Evolutionary conservation across 2,888 invertebrate genomes (phyloP).

Genomic region (Sisyra terminalis): DNA sequence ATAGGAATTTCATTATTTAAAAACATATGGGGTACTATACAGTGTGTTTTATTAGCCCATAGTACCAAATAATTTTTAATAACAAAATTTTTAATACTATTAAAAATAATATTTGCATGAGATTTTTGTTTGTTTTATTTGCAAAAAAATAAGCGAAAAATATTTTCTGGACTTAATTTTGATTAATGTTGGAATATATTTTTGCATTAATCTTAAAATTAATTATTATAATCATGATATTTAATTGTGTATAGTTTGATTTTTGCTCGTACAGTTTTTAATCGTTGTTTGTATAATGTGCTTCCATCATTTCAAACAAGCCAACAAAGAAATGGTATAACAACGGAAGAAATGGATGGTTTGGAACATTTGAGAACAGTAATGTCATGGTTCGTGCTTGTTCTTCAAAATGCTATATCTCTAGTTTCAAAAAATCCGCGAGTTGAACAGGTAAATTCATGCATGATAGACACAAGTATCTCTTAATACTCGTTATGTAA

Average conservation of each 20-base stretch:
- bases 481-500: not conserved
- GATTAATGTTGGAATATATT: not conserved
- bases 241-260: not conserved
- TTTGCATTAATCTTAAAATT: not conserved
- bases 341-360: conserved; percentile 13
- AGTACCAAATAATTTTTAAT: not conserved
- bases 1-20: no score
- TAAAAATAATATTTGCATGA: no score
- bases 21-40: not conserved
- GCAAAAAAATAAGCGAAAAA: no score
- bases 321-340: conserved; percentile 13
- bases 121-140: no score
- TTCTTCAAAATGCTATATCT: conserved; percentile 29
- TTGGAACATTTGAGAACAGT: conserved; percentile 26
- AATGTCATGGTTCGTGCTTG: conserved; percentile 26
- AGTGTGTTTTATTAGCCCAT: not conserved
- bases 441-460: conserved; percentile 26
- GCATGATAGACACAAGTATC: not conserved
- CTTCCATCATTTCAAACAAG: conserved; percentile 14
- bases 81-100: no score
- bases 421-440: conserved; percentile 28
- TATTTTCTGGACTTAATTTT: no score
- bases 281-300: conserved; percentile 29
- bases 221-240: not conserved
- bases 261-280: conserved; percentile 22